Evolutionary conservation across 1,140 invertebrate species (phyloP), one percentile per base, ranked within the genome.

Genomic region (Aphelenchoides avenae): DNA sequence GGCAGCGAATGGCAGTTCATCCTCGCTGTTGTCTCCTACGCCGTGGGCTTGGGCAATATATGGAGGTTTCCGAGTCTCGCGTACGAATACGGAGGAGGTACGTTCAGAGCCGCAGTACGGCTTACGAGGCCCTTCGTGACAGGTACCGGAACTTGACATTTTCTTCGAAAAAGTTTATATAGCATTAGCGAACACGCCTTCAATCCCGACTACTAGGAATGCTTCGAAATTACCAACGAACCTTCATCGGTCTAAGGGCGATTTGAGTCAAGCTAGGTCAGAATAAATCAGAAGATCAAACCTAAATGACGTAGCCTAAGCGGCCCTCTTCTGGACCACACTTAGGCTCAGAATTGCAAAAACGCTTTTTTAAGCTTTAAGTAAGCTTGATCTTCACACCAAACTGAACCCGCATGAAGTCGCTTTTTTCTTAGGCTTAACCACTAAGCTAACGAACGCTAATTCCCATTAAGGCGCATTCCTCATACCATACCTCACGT

Each of bases 1-100:
- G 73, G 69, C 34, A 70, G 63, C 30, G 89, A 91, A 75, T 84
- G 88, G 80, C 88, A 91, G 78, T 92, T 90, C 78, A 87, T 91
- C 79, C 83, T 92, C 58, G 51, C 63, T 1, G 13, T 11, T 15
- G 41, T 62, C 81, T 88, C 63, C 90, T 91, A 80, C 88, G 88
- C 0, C 90, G 90, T 79, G 34, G 71, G 61, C 20, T 49, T 69
- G 3, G 71, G 66, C 20, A 75, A 76, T 33, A 64, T 72, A 11
- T 72, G 70, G 70, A 44, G 42, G 11, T 50, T 52, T 6, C 46
- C 46, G 15, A 26, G 7, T 18, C 26, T 52, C 15, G 51, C 26
- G 7, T 52, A 57, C 20, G 46, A 52, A 11, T 15, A 52, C n/a
- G 47, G n/a, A 53, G 37, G 37, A 39, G 2, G 2, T 2, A 18